Evolutionary conservation across 2,113 vertebrate species (phyloP), one percentile per base, ranked within the genome.

Genomic region (Tinamus guttatus): DNA sequence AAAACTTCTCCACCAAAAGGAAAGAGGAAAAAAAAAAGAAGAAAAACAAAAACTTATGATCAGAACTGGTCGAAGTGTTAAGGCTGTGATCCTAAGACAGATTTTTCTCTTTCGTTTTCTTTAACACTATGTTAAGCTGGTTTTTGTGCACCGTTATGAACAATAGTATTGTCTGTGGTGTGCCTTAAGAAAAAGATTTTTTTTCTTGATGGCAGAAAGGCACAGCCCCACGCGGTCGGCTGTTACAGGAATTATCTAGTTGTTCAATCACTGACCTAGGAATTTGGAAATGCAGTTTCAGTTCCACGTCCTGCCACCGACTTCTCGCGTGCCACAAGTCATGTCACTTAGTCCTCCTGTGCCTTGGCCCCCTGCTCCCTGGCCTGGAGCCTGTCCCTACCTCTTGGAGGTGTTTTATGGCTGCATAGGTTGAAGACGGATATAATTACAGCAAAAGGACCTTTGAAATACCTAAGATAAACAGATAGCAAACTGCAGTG

Each of bases 1-100:
- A 98, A 97, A 98, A 97, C 91, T 97, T 98, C 98, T 98, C 97
- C 95, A 97, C 97, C 96, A 95, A 98, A 96, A 94, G 95, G 94
- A 96, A 97, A 97, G 94, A 96, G 96, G 38, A 74, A 63, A 30
- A 43, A 73, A 30, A 70, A 47, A 17, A 52, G 68, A 67, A 49
- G 11, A 81, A 92, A 96, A 98, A 97, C 90, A 97, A 97, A 97
- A 98, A 92, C 96, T 97, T 94, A 89, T 49, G 75, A 97, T 96
- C 96, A 88, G 96, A 93, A 96, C 95, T 96, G 97, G 96, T 95
- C 95, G 94, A 97, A 96, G 95, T 93, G 69, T 89, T 94, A 95
- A 88, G 89, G 92, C 95, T 97, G 94, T 6, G 10, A 95, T 96
- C 91, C 93, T 70, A 94, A 83, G 87, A 30, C 34, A 30, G 95